These are phyloP conservation scores for Macrochelys suwanniensis DNA, from an alignment of 2,797 vertebrate genomes.

Conservation along the genomic window DNA sequence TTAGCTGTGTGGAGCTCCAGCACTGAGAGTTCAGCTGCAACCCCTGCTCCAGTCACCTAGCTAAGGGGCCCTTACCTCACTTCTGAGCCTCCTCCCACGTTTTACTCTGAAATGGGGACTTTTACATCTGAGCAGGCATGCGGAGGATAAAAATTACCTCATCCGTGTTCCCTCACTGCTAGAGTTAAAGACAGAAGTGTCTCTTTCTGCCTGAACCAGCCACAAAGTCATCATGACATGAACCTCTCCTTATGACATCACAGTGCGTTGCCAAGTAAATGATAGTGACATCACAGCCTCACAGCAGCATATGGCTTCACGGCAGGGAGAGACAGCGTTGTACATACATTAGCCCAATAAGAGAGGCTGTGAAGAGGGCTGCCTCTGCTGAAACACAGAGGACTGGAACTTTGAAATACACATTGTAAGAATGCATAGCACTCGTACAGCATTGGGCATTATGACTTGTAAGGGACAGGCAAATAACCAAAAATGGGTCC, in stretches of 20 bases:
- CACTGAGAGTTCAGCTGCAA: background rate
- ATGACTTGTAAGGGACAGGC: background rate
- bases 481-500: slow-evolving; percentile 19
- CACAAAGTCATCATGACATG: slow-evolving; percentile 56
- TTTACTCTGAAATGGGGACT: background rate
- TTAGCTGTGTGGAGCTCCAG: background rate
- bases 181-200: slow-evolving; percentile 60
- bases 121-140: rapidly evolving
- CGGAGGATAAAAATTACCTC: background rate
- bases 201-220: slow-evolving; percentile 28
- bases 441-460: background rate
- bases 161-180: rapidly evolving
- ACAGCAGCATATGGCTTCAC: slow-evolving; percentile 45
- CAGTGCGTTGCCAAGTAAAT: slow-evolving; percentile 23
- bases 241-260: slow-evolving; percentile 60
- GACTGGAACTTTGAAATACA: background rate
- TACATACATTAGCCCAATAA: background rate
- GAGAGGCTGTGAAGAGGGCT: background rate
- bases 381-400: background rate
- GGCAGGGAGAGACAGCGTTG: background rate
- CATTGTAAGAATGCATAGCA: background rate
- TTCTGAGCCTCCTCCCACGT: background rate
- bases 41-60: background rate
- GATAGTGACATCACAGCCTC: slow-evolving; percentile 24
- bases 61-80: background rate